Evolutionary conservation across 2,888 invertebrate species (phyloP).

Genomic region (Aromia moschata): DNA sequence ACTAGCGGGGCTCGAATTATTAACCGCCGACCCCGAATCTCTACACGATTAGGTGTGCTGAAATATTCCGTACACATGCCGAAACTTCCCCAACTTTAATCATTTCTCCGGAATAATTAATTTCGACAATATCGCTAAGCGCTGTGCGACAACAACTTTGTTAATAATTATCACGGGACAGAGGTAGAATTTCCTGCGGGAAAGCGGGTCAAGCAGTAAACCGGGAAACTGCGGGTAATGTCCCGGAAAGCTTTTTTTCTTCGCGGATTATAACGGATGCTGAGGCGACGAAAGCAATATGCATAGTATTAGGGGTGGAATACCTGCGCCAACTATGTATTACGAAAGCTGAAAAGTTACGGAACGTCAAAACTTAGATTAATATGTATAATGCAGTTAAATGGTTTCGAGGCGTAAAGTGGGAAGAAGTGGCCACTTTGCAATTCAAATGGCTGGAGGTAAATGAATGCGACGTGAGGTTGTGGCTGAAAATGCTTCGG

Average conservation of each 20-base stretch:
- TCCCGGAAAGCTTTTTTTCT: not conserved
- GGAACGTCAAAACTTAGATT: not conserved
- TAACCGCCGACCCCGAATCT: conserved; percentile 7
- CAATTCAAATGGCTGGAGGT: not conserved
- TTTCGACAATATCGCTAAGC: conserved; percentile 23
- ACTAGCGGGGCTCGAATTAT: conserved; percentile 7
- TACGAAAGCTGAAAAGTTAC: not conserved
- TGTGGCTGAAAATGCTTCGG: not conserved
- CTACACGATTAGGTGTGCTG: conserved; percentile 15
- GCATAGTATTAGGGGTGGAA: not conserved
- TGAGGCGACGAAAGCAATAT: conserved; percentile 2
- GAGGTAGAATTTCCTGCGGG: too few relatives aligned
- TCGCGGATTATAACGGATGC: too few relatives aligned
- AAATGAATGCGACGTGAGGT: not conserved
- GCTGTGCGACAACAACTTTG: conserved; percentile 19
- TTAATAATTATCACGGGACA: conserved; percentile 8
- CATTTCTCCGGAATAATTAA: conserved; percentile 20
- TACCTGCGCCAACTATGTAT: not conserved
- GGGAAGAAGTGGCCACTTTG: not conserved
- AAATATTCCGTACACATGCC: conserved; percentile 15
- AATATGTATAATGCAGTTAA: not conserved
- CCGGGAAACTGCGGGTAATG: not conserved
- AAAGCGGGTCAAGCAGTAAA: not conserved
- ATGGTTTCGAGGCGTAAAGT: not conserved
- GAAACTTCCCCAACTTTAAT: conserved; percentile 21